Conservation (phyloP, 1,140 invertebrate genomes). For the Dendroctonus ponderosae region DNA sequence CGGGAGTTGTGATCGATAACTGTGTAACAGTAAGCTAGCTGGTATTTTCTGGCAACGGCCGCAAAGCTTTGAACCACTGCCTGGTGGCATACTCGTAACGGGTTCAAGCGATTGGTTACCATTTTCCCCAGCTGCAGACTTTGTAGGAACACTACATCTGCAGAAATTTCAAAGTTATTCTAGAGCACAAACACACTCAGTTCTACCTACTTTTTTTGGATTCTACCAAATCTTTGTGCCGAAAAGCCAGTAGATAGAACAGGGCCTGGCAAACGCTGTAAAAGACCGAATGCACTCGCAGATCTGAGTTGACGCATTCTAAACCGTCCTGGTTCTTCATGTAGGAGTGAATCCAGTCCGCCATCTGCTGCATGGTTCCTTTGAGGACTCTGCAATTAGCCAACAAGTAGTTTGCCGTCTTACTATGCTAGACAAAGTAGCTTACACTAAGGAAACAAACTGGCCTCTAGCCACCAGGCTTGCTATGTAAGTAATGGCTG, state of each 20-base stretch:
- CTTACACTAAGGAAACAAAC: constrained; percentile 67
- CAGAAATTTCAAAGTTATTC: constrained; percentile 49
- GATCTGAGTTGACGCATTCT: constrained; percentile 54
- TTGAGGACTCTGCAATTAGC: constrained; percentile 60
- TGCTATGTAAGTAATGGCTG: constrained; percentile 70
- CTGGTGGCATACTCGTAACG: constrained; percentile 73
- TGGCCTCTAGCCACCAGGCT: constrained; percentile 71
- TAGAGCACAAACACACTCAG: constrained; percentile 5
- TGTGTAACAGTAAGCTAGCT: constrained; percentile 88
- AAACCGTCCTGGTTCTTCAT: constrained; percentile 61
- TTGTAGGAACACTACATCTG: constrained; percentile 76
- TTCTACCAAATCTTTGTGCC: constrained; percentile 77
- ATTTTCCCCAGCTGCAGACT: constrained; percentile 80
- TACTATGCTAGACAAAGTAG: constrained; percentile 11
- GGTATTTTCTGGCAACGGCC: constrained; percentile 78
- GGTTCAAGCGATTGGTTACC: constrained; percentile 81
- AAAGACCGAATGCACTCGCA: constrained; percentile 77
- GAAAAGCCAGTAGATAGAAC: constrained; percentile 88
- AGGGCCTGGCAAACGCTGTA: constrained; percentile 86
- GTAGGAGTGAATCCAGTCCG: constrained; percentile 74
- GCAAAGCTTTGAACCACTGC: constrained; percentile 82
- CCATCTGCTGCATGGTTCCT: constrained; percentile 63
- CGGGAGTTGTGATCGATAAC: constrained; percentile 83
- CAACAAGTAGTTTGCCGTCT: background rate
- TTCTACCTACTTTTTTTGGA: constrained; percentile 65